These are phyloP conservation scores for Conomelus anceps DNA, from an alignment of 2,888 invertebrate genomes.

Conservation along the genomic window DNA sequence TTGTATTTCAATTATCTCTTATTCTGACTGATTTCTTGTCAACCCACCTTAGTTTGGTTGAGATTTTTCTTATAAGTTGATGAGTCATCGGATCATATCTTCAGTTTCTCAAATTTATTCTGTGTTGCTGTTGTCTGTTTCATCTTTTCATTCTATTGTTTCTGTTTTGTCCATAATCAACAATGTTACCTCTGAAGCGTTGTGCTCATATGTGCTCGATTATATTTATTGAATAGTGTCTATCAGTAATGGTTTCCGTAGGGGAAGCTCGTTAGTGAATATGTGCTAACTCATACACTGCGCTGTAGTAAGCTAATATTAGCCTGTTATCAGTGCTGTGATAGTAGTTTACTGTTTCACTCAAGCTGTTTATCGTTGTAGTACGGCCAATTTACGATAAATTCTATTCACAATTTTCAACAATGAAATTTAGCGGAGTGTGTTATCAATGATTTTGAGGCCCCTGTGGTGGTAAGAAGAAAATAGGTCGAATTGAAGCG, in stretches of 20 bases:
- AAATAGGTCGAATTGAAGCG: not conserved
- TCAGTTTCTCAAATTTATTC: too few species aligned
- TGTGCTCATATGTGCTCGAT: too few species aligned
- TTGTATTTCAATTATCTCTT: too few species aligned
- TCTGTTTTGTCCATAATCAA: not conserved
- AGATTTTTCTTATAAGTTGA: too few species aligned
- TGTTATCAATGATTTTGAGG: not conserved
- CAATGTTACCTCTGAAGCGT: too few species aligned
- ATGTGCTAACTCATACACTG: not conserved
- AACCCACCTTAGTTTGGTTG: too few species aligned
- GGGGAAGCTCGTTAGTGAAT: not conserved
- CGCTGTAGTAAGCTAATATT: not conserved
- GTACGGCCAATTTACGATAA: not conserved
- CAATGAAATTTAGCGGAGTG: not conserved
- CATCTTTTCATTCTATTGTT: not conserved
- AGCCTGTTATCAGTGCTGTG: not conserved
- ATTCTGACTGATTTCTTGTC: too few species aligned
- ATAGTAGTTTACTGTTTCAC: not conserved
- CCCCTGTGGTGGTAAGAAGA: not conserved
- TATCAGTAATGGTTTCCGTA: not conserved
- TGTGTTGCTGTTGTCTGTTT: too few species aligned
- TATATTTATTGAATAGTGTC: not conserved
- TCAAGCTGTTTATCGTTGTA: not conserved
- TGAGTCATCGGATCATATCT: too few species aligned
- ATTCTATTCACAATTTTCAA: not conserved